Base-by-base conservation (phyloP, 1,140 invertebrate genomes). In the Sarcophaga bullata region DNA sequence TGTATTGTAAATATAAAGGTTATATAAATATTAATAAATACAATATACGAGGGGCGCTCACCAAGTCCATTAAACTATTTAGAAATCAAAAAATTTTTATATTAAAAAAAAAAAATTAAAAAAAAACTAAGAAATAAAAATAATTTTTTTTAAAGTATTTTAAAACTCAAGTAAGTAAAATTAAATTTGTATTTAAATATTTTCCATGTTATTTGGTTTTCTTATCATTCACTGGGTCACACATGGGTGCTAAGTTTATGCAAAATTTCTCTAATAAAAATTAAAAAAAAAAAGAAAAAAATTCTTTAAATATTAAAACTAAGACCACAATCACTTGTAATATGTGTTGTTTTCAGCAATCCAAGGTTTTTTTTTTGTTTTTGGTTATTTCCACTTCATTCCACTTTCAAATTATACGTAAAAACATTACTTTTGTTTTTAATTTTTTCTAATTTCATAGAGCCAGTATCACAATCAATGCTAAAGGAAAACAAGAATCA, bases 41-140 rank as follows among this genome's bases (percentile, higher is more conserved):
- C 46, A 10, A 48, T 47, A 47, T 76, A 76, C 73, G 73, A 76
- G 73, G 73, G 73, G 73, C 73, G 73, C 73, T 76, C 73, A 76
- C 73, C 73, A 76, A 76, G 48, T 76, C 48, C 73, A 76, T 76
- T 6, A 76, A 76, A 73, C 19, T 73, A 73, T n/a, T 15, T 13
- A 73, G 25, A 25, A 73, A 73, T 1, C 3, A 11, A 73, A 73
- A 25, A 73, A 25, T 73, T 25, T 68, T 68, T 17, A 68, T 8
- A 68, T 6, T 6, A 6, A 68, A 68, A 68, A 68, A 8, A 15
- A 8, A 4, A 68, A 68, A 15, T 68, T 68, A 15, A 68, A 68
- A 17, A 15, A 8, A 15, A 47, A 6, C 11, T 47, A 13, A 48
- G 10, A 75, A 75, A 75, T 8, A 13, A 10, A 6, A 13, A 75